phyloP scores from a whole-genome alignment of 2,797 vertebrate genomes.

The Tamandua tetradactyla region DNA sequence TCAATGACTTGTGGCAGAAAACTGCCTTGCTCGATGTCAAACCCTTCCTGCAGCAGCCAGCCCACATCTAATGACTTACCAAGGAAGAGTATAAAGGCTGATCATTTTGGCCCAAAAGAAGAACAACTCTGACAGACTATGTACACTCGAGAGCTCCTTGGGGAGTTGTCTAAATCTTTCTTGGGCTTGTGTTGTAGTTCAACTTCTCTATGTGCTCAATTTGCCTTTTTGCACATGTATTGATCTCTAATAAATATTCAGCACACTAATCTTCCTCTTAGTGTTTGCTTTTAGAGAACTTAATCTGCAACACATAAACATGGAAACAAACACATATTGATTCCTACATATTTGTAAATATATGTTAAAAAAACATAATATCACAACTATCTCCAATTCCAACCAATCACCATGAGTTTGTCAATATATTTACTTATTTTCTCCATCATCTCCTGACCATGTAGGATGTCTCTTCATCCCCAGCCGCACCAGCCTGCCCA shows the following conservation, averaged over 20 bases:
- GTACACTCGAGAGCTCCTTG: not conserved
- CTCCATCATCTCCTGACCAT: not conserved
- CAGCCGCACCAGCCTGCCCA: rapidly evolving
- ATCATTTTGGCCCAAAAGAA: not conserved
- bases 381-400: not conserved
- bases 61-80: not conserved
- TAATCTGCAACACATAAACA: not conserved
- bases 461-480: not conserved
- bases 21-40: not conserved
- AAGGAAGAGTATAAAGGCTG: not conserved
- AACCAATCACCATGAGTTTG: not conserved
- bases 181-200: not conserved
- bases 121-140: not conserved
- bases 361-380: too few relatives aligned
- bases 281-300: not conserved
- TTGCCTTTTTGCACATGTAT: not conserved
- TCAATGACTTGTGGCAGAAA: not conserved
- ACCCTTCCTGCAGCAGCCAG: not conserved
- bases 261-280: not conserved
- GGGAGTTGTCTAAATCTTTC: not conserved
- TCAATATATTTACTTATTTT: not conserved
- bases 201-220: not conserved
- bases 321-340: not conserved
- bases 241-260: not conserved
- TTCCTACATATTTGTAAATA: not conserved